phyloP scores from a whole-genome alignment of 2,888 invertebrate species.

The Cordilura impudica region DNA sequence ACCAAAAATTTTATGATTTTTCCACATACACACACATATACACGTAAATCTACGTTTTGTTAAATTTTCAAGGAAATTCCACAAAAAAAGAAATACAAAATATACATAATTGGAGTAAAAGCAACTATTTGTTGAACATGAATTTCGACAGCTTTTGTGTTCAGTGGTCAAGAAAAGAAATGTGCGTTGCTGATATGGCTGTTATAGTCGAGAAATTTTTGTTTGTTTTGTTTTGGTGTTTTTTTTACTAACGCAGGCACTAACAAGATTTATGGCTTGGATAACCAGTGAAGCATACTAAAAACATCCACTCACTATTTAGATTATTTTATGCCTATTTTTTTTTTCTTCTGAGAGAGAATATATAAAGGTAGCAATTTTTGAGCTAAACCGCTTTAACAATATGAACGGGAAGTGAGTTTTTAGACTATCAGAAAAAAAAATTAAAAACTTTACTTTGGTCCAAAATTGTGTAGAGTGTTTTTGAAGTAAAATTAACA shows the following conservation, averaged over 20 bases:
- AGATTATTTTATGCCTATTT: background rate
- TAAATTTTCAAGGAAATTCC: background rate
- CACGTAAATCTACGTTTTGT: background rate
- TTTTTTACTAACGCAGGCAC: constrained; percentile 37
- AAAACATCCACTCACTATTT: constrained; percentile 23
- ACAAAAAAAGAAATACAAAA: background rate
- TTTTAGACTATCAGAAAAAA: constrained; percentile 22
- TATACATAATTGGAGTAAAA: background rate
- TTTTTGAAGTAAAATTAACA: no score
- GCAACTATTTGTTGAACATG: constrained; percentile 33
- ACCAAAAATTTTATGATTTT: background rate
- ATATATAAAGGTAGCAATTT: background rate
- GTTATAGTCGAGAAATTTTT: constrained; percentile 8
- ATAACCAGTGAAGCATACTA: constrained; percentile 55
- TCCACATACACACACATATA: background rate
- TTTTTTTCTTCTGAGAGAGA: background rate
- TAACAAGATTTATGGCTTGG: constrained; percentile 58
- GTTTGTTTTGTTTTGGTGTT: background rate
- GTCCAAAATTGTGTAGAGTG: no score
- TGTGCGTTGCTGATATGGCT: constrained; percentile 60
- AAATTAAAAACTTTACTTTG: background rate
- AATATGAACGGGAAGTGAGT: constrained; percentile 34
- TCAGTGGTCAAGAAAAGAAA: constrained; percentile 63
- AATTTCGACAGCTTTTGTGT: constrained; percentile 34
- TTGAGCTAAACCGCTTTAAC: constrained; percentile 34